phyloP scores from a whole-genome alignment of 2,888 invertebrate species.

The Reticulitermes lucifugus region DNA sequence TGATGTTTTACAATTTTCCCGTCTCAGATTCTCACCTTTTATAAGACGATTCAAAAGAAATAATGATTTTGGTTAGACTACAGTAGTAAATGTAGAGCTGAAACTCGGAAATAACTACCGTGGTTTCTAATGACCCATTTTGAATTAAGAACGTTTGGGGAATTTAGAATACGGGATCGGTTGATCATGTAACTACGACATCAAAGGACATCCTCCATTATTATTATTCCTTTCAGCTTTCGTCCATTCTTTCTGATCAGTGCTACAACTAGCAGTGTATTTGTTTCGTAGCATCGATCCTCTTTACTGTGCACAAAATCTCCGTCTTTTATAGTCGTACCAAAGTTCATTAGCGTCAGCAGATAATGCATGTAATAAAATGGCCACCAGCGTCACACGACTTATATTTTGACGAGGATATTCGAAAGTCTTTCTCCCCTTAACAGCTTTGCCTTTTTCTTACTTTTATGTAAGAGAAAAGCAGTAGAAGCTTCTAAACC shows the following conservation, averaged over 20 bases:
- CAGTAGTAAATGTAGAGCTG: not conserved
- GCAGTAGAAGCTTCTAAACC: slow-evolving; percentile 22
- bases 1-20: too few species aligned
- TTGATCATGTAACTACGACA: not conserved
- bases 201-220: not conserved
- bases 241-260: not conserved
- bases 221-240: not conserved
- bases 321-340: not conserved
- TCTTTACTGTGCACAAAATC: not conserved
- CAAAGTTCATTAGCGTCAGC: slow-evolving; percentile 22
- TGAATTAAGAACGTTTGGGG: not conserved
- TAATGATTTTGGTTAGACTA: too few species aligned
- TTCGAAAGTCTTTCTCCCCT: slow-evolving; percentile 12
- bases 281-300: not conserved
- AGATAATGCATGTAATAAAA: slow-evolving; percentile 25
- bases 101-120: not conserved
- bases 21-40: too few species aligned
- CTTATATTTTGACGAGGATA: slow-evolving; percentile 27
- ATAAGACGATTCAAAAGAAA: too few species aligned
- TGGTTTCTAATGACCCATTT: not conserved
- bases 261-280: not conserved
- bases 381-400: not conserved
- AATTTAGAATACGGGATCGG: not conserved
- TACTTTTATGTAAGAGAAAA: slow-evolving; percentile 19
- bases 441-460: slow-evolving; percentile 19